Percentiles rank a stretch among this genome's conserved stretches.
Evolutionary conservation across 2,797 vertebrate species (phyloP).

Genomic region (Liasis olivaceus): DNA sequence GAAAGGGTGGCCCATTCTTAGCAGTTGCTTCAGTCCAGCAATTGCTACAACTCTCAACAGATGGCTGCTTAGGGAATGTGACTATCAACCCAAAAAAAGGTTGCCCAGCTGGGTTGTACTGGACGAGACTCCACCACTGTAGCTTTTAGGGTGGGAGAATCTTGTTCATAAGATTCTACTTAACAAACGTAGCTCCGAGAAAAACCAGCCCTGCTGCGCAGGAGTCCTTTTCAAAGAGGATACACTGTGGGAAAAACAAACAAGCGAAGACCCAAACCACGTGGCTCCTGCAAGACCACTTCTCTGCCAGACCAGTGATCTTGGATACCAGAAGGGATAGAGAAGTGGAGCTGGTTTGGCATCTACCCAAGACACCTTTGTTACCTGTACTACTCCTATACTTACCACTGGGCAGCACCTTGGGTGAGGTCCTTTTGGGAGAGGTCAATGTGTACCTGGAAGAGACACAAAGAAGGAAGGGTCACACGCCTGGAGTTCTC

Average conservation of each 20-base stretch:
- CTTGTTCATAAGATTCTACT: not conserved
- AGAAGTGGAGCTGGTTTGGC: not conserved
- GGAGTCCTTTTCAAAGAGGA: not conserved
- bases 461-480: not conserved
- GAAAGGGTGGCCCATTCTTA: not conserved
- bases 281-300: not conserved
- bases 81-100: not conserved
- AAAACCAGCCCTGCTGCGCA: not conserved
- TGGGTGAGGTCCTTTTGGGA: conserved; percentile 83
- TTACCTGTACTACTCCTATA: conserved; percentile 1
- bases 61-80: not conserved
- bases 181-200: not conserved
- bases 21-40: not conserved
- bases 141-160: not conserved
- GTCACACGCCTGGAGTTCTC: not conserved
- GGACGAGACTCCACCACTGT: not conserved
- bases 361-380: not conserved
- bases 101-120: not conserved
- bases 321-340: not conserved
- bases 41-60: not conserved
- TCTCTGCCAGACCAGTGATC: not conserved
- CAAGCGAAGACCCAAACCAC: not conserved
- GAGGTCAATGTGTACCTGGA: conserved; percentile 85
- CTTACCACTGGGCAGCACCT: conserved; percentile 86
- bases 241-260: not conserved